A percentile compares a stretch with the other conserved stretches of the same genome.
These are phyloP conservation scores for Chrysemys picta DNA, from an alignment of 2,113 vertebrate species.

Conservation along the genomic window DNA sequence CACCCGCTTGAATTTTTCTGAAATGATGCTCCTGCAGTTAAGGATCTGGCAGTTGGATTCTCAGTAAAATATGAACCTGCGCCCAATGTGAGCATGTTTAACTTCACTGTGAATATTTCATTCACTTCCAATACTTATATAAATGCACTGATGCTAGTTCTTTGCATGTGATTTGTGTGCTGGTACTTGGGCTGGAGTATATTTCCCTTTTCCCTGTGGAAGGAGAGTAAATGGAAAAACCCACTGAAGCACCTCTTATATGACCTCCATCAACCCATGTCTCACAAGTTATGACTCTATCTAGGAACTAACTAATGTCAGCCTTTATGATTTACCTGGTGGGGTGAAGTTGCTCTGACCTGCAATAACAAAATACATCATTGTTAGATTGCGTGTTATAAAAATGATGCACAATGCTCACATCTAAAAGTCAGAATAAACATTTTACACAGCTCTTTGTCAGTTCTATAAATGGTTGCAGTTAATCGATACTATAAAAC, in stretches of 20 bases:
- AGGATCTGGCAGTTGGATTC: neutral
- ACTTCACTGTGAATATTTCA: neutral
- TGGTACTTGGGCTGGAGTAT: neutral
- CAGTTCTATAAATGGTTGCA: constrained; percentile 67
- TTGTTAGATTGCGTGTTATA: constrained; percentile 66
- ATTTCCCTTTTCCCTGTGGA: constrained; percentile 17
- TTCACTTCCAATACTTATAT: neutral
- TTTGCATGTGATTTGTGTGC: neutral
- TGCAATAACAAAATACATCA: constrained; percentile 65
- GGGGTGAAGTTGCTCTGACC: constrained; percentile 59
- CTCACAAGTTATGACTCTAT: constrained; percentile 29
- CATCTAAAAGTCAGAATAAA: constrained; percentile 71
- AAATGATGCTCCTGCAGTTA: neutral
- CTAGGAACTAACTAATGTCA: constrained; percentile 26
- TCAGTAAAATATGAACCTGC: neutral
- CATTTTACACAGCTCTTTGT: constrained; percentile 53
- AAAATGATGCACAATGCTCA: constrained; percentile 71
- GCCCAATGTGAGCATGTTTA: neutral
- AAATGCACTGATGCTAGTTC: neutral
- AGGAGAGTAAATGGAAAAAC: constrained; percentile 18
- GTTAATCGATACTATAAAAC: constrained; percentile 73
- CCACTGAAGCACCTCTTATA: neutral
- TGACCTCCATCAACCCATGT: neutral
- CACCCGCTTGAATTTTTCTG: neutral
- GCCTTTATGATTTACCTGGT: constrained; percentile 56